A percentile compares a stretch with the other conserved stretches of the same genome.
These are phyloP conservation scores for Verasper variegatus DNA, from an alignment of 2,113 vertebrate genomes.

Conservation along the genomic window DNA sequence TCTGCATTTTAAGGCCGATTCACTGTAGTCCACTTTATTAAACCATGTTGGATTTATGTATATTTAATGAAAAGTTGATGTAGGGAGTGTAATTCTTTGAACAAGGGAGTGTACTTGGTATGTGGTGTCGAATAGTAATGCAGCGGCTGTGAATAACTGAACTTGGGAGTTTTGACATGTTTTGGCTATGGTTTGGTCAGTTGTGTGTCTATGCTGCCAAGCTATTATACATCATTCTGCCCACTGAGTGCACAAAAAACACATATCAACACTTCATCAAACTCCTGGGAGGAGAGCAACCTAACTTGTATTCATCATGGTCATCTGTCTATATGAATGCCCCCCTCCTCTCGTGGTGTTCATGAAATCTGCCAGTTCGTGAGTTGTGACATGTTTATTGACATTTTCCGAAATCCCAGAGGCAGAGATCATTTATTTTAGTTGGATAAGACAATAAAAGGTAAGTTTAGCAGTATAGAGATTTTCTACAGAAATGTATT, in stretches of 20 bases:
- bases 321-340: background rate
- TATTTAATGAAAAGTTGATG: slow-evolving; percentile 82
- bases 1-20: slow-evolving; percentile 77
- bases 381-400: background rate
- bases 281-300: background rate
- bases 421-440: background rate
- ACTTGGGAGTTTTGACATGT: slow-evolving; percentile 37
- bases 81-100: slow-evolving; percentile 80
- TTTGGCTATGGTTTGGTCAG: slow-evolving; percentile 17
- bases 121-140: slow-evolving; percentile 71
- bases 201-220: background rate
- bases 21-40: slow-evolving; percentile 80
- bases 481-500: too few species aligned
- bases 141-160: slow-evolving; percentile 29
- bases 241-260: background rate
- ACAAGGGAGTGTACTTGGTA: slow-evolving; percentile 68
- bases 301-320: background rate
- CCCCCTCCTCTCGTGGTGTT: background rate
- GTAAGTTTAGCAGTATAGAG: too few species aligned
- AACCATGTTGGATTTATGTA: slow-evolving; percentile 82
- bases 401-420: too few species aligned
- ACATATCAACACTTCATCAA: background rate
- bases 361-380: background rate
- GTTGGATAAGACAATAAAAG: background rate
- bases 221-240: background rate